These are phyloP conservation scores for Nymphalis polychloros DNA, from an alignment of 2,888 invertebrate species.

Conservation along the genomic window DNA sequence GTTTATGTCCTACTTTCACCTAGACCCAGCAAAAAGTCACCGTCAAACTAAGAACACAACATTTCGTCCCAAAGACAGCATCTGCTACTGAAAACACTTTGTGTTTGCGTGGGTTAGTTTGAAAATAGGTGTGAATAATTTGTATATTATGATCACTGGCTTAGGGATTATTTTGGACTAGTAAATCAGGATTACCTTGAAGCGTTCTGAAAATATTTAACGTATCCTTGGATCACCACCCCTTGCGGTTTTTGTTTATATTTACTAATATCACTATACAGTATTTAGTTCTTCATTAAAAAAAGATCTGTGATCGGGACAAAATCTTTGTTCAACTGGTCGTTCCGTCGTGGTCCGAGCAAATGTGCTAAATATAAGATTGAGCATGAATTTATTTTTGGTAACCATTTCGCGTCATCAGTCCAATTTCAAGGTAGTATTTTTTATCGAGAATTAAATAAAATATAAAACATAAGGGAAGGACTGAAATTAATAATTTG, in stretches of 20 bases:
- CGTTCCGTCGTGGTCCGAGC: constrained; percentile 67
- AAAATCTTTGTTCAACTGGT: constrained; percentile 78
- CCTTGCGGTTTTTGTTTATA: constrained; percentile 52
- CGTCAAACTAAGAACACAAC: constrained; percentile 78
- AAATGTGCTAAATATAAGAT: constrained; percentile 80
- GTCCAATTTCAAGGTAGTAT: constrained; percentile 42
- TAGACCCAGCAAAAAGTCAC: constrained; percentile 66
- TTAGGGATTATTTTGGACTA: constrained; percentile 68
- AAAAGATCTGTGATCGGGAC: constrained; percentile 71
- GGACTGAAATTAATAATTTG: neutral
- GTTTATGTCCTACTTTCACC: constrained; percentile 49
- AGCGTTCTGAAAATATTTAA: constrained; percentile 55
- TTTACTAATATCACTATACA: constrained; percentile 51
- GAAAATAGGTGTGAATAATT: constrained; percentile 80
- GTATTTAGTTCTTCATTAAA: constrained; percentile 51
- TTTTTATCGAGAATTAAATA: constrained; percentile 44
- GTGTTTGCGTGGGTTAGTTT: constrained; percentile 79
- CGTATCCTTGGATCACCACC: constrained; percentile 55
- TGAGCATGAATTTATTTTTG: constrained; percentile 80
- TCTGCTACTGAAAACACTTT: constrained; percentile 76
- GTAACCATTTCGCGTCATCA: constrained; percentile 78
- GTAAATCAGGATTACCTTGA: constrained; percentile 74
- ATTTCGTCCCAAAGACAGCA: constrained; percentile 75
- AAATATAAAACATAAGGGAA: constrained; percentile 11
- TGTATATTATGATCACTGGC: constrained; percentile 72